Conservation (phyloP, 2,888 invertebrate species). For the Laspeyria flexula region DNA sequence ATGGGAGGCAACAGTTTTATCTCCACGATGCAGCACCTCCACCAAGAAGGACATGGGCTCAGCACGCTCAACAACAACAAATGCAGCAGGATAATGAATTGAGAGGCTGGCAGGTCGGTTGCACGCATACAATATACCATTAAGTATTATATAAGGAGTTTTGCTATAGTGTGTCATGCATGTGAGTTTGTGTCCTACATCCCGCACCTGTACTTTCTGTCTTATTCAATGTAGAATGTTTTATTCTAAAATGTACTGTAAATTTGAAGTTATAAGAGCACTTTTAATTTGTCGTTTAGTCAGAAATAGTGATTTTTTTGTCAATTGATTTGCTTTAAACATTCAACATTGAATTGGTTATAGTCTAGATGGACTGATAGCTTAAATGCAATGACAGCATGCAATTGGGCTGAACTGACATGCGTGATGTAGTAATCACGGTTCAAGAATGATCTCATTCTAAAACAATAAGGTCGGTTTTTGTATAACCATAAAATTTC, state of each 20-base stretch:
- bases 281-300: no score
- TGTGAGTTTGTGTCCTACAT: not conserved
- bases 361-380: no score
- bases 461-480: no score
- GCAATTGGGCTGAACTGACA: not conserved
- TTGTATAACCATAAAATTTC: no score
- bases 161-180: not conserved
- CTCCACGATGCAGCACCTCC: constrained; percentile 88
- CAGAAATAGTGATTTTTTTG: no score
- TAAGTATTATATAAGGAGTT: not conserved
- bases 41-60: constrained; percentile 89
- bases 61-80: constrained; percentile 75
- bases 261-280: no score
- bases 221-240: no score
- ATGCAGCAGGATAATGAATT: constrained; percentile 87
- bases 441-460: not conserved
- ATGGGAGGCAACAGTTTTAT: constrained; percentile 88
- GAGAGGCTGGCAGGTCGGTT: constrained; percentile 77
- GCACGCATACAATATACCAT: constrained; percentile 9
- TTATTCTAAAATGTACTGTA: no score
- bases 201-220: no score
- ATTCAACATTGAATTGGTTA: no score
- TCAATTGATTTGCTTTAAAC: no score
- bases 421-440: not conserved
- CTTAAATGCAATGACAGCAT: not conserved